phyloP scores from a whole-genome alignment of 92 coral and sea anemone species.

The Siderastrea siderea region DNA sequence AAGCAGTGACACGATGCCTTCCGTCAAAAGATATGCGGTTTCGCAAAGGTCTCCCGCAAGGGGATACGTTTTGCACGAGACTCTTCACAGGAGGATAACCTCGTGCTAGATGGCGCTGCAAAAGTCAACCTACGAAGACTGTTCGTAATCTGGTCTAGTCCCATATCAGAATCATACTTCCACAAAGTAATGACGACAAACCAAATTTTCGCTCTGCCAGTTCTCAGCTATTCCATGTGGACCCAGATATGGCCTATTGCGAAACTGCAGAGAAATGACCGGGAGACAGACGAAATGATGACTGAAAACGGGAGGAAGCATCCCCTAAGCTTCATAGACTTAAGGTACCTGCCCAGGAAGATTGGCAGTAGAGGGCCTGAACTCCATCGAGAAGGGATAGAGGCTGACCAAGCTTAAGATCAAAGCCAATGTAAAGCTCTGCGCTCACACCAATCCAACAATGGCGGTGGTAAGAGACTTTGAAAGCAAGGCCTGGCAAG shows the following conservation, averaged over 20 bases:
- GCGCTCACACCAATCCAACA: too few relatives aligned
- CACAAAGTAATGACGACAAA: conserved; percentile 48
- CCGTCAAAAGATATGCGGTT: too few relatives aligned
- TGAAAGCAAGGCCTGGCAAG: too few relatives aligned
- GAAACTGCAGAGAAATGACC: conserved; percentile 39
- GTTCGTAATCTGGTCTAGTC: conserved; percentile 48
- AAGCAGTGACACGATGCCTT: too few relatives aligned
- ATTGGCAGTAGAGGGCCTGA: background rate
- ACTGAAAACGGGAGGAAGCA: conserved; percentile 6
- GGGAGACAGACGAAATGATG: conserved; percentile 33
- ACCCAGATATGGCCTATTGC: conserved; percentile 45
- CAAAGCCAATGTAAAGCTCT: too few relatives aligned
- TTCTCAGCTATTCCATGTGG: conserved; percentile 42
- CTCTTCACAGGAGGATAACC: too few relatives aligned
- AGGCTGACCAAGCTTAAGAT: background rate
- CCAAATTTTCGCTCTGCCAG: conserved; percentile 28
- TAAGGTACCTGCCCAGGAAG: conserved; percentile 43
- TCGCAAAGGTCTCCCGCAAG: too few relatives aligned
- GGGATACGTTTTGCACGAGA: too few relatives aligned
- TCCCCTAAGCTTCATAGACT: conserved; percentile 21
- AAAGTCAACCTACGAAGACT: conserved; percentile 35
- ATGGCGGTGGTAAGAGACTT: too few relatives aligned
- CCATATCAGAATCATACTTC: conserved; percentile 40
- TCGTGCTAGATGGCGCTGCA: too few relatives aligned
- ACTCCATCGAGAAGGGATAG: background rate